Evolutionary conservation across 2,113 vertebrate genomes (phyloP).

Genomic region (Pelecanus crispus): DNA sequence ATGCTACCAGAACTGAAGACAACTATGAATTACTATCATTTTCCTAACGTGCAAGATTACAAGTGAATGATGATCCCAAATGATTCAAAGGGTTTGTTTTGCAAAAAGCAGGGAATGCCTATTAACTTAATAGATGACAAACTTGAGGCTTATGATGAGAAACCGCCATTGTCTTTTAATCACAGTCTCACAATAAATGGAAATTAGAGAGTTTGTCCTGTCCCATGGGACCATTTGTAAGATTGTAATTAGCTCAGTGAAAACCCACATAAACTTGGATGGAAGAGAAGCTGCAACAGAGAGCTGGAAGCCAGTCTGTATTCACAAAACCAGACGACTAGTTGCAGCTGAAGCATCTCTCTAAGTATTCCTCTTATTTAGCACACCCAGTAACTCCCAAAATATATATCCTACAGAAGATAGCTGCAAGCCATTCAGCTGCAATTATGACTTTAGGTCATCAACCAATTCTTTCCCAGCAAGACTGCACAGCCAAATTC

Average conservation of each 20-base stretch:
- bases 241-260: background rate
- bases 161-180: constrained; percentile 46
- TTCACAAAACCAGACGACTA: background rate
- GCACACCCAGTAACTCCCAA: background rate
- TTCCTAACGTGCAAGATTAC: background rate
- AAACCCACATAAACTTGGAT: constrained; percentile 26
- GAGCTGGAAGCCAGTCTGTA: background rate
- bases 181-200: constrained; percentile 8
- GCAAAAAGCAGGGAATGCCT: background rate
- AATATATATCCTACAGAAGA: background rate
- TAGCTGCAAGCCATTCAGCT: background rate
- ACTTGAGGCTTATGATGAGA: constrained; percentile 13
- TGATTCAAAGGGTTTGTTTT: constrained; percentile 12
- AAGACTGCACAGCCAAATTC: background rate
- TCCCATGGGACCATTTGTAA: background rate
- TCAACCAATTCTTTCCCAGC: background rate
- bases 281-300: background rate
- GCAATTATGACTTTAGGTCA: background rate
- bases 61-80: background rate
- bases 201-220: constrained; percentile 3
- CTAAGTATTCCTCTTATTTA: background rate
- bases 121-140: constrained; percentile 17
- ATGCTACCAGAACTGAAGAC: background rate
- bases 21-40: background rate
- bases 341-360: background rate